Evolutionary conservation across 2,797 vertebrate species (phyloP), one percentile per base, ranked within the genome.

Genomic region (Naso thynnoides): DNA sequence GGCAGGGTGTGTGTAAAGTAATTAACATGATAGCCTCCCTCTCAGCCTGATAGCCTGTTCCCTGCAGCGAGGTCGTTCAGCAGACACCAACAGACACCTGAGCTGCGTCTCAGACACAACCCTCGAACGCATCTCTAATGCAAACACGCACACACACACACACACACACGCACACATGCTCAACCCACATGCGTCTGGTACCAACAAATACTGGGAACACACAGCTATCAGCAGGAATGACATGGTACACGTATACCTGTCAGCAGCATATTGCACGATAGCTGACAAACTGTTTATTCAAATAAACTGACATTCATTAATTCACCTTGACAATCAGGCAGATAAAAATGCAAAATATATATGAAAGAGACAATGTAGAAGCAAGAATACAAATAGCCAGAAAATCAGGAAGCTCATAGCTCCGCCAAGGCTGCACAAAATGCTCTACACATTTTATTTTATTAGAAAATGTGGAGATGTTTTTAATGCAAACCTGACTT

Each of bases 1-100:
- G 90, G 85, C 85, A 54, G 89, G 89, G 86, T 91, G 91, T 92
- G 92, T 92, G 92, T 91, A 91, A 91, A 92, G 90, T 93, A 93
- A 93, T 93, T 93, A 93, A 92, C 92, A 93, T 93, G 92, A 92
- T 93, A 92, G 90, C 87, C 89, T 91, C 89, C 89, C 90, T 89
- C 89, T 92, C 88, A 91, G 89, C 86, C 89, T 89, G 92, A 92
- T 93, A 91, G 92, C 89, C 86, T 79, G 87, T 92, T 92, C 92
- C 91, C 91, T 91, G 91, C 91, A 93, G 92, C 91, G 92, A 93
- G 92, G 91, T 93, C 89, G 88, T 91, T 89, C 85, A 75, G 75
- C 90, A 91, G 88, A 90, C 91, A 86, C 85, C 87, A 83, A 78
- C 90, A 91, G 89, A 90, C 91, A 92, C 89, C 91, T 92, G 87